phyloP scores from a whole-genome alignment of 2,113 vertebrate genomes.

The Pagrus major region DNA sequence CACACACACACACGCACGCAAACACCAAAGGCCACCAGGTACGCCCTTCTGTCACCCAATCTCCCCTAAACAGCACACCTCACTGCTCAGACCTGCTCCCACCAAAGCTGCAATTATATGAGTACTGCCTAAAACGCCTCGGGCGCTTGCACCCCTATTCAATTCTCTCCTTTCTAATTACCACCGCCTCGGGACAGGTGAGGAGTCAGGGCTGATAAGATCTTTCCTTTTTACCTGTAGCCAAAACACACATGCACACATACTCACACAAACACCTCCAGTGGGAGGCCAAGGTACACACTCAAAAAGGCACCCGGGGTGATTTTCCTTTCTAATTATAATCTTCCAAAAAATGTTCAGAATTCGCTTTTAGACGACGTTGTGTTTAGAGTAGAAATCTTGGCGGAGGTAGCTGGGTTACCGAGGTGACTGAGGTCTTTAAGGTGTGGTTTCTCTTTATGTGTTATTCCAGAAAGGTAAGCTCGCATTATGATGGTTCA shows the following conservation, averaged over 20 bases:
- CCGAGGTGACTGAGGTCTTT: constrained; percentile 47
- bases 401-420: constrained; percentile 43
- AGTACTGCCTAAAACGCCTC: constrained; percentile 85
- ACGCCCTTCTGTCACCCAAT: constrained; percentile 85
- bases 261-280: constrained; percentile 61
- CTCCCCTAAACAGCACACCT: constrained; percentile 85
- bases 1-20: constrained; percentile 41
- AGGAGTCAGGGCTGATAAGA: constrained; percentile 91
- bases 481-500: constrained; percentile 25
- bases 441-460: constrained; percentile 34
- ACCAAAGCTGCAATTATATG: constrained; percentile 91
- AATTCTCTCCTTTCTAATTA: constrained; percentile 93
- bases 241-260: constrained; percentile 77
- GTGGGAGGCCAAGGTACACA: constrained; percentile 49
- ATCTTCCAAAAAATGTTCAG: constrained; percentile 85
- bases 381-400: constrained; percentile 76
- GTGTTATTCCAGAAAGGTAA: constrained; percentile 28
- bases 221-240: constrained; percentile 89
- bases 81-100: constrained; percentile 88
- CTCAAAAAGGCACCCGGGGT: constrained; percentile 66
- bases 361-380: constrained; percentile 82
- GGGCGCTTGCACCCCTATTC: constrained; percentile 86
- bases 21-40: constrained; percentile 76
- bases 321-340: constrained; percentile 88
- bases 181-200: constrained; percentile 87